Base-by-base conservation (phyloP, 2,797 vertebrate species). In the Crypturellus tataupa region DNA sequence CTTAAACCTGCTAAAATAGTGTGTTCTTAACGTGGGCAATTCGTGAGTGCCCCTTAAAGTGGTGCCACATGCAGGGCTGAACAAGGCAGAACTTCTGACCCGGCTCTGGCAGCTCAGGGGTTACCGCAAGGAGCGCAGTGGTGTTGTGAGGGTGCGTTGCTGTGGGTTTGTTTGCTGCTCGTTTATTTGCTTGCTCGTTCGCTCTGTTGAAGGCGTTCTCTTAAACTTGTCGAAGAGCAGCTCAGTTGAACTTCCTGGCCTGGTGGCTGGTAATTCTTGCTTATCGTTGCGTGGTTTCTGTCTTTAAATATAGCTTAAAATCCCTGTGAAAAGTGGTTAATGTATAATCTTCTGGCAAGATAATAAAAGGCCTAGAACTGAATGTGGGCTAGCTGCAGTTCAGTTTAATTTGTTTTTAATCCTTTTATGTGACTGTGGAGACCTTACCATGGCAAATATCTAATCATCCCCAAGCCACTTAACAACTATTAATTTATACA, bases 1-100 rank as follows among this genome's bases (percentile, higher is more conserved):
- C 4, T 11, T 13, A 12, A 21, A 49, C 47, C 11, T 8, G 18
- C 6, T 51, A 17, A n/a, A 68, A 20, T 11, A 9, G 1, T 49
- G 0, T 10, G 16, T 2, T 47, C 18, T 21, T n/a, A 9, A 1
- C 20, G 12, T 4, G 62, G 11, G 39, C 12, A 3, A 0, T 6
- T 12, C 5, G 10, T 16, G 9, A 1, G 0, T 47, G 8, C 4
- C 6, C 0, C 6, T 51, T n/a, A 7, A 6, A 46, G 56, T 27
- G 5, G 18, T 56, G 14, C 42, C 31, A 3, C 3, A 0, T 40
- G n/a, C 20, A 6, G 24, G 8, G 3, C 3, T 78, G 40, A 12
- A 10, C 18, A 12, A 67, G 17, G 27, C 23, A 15, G 35, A 44
- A 5, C 27, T 62, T 46, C 8, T 1, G 3, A 3, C 27, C 80